phyloP scores from a whole-genome alignment of 2,113 vertebrate genomes.

The Elanus axillaris region DNA sequence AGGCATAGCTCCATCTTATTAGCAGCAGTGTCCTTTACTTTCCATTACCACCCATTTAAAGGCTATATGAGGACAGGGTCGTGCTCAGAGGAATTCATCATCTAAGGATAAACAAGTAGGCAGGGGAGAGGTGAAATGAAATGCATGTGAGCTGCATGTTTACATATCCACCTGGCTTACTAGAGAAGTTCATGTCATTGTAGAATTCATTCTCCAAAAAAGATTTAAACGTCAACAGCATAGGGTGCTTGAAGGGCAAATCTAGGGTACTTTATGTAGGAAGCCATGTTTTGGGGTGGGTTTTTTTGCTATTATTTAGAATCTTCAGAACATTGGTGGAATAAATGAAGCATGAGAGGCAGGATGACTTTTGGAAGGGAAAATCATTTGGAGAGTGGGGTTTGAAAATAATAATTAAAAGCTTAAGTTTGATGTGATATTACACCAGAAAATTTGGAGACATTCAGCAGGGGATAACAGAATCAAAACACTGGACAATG shows the following conservation, averaged over 20 bases:
- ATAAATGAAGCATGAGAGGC: background rate
- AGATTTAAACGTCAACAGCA: background rate
- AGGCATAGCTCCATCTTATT: background rate
- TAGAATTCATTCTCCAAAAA: background rate
- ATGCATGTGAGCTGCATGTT: background rate
- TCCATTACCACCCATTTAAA: background rate
- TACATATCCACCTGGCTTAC: background rate
- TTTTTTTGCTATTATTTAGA: background rate
- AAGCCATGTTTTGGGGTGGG: no score
- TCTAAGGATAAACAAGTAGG: background rate
- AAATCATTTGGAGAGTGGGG: background rate
- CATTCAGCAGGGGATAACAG: background rate
- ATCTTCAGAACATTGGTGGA: background rate
- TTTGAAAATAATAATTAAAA: background rate
- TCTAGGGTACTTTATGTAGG: background rate
- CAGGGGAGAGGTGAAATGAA: background rate
- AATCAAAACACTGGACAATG: background rate
- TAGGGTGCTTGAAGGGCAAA: background rate
- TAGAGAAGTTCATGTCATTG: background rate
- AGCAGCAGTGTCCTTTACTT: background rate
- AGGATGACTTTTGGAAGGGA: background rate
- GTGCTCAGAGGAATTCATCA: background rate
- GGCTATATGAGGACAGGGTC: background rate
- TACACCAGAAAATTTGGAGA: background rate
- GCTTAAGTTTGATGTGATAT: background rate